Evolutionary conservation across 2,113 vertebrate genomes (phyloP).

Genomic region (Hassar affinis): DNA sequence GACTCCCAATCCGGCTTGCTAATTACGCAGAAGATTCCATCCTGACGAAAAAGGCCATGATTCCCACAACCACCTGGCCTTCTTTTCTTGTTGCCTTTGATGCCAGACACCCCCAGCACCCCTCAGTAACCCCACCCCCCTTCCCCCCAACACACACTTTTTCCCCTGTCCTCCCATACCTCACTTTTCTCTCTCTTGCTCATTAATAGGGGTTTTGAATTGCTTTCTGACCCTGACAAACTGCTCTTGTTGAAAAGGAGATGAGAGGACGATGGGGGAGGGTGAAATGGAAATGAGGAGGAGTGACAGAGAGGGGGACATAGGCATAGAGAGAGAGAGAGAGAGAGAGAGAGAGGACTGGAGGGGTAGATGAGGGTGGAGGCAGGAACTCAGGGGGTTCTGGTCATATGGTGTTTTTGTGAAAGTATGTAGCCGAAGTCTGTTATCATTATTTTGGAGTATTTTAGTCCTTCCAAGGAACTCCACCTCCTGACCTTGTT

Average conservation of each 20-base stretch:
- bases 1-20: constrained; percentile 68
- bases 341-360: constrained; percentile 1
- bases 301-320: constrained; percentile 19
- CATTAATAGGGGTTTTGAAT: constrained; percentile 86
- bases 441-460: constrained; percentile 59
- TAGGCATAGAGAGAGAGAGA: constrained; percentile 2
- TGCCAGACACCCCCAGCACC: constrained; percentile 71
- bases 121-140: constrained; percentile 66
- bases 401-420: constrained; percentile 33
- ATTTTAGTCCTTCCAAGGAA: constrained; percentile 57
- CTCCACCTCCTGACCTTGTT: constrained; percentile 26
- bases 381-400: neutral
- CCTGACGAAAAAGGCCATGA: constrained; percentile 56
- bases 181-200: constrained; percentile 58
- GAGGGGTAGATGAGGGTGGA: constrained; percentile 2
- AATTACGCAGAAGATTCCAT: constrained; percentile 52
- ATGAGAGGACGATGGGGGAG: constrained; percentile 59
- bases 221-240: constrained; percentile 81
- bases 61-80: constrained; percentile 77
- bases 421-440: constrained; percentile 53
- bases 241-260: constrained; percentile 82
- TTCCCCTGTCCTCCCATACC: constrained; percentile 63
- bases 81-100: constrained; percentile 77
- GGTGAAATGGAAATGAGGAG: constrained; percentile 51
- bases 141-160: constrained; percentile 47